Evolutionary conservation across 2,888 invertebrate species (phyloP), one percentile per base, ranked within the genome.

Genomic region (Idaea biselata): DNA sequence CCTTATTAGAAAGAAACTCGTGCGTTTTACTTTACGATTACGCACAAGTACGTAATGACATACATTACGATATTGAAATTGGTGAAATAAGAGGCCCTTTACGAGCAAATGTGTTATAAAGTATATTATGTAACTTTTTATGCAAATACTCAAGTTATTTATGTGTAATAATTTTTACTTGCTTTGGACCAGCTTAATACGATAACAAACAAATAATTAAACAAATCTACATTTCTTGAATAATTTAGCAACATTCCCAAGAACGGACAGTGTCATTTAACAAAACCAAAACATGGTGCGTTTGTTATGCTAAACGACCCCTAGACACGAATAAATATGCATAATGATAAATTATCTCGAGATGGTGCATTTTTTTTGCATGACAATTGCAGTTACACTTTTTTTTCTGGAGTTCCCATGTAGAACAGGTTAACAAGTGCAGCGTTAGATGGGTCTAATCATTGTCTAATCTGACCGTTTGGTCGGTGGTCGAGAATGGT

Each of bases 401-500:
- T 8, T 25, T 8, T 44, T 44, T 73, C 72, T 73, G 73, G 78
- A 74, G 74, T 88, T 88, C 86, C 77, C 88, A 87, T 80, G 77
- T 68, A 68, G 73, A 77, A 76, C 83, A 88, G 87, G 88, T 88
- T 79, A 82, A 80, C 86, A 86, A 83, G 82, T 89, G 88, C 84
- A 84, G 56, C 17, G 56, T 56, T 56, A 56, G 56, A 56, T 17
- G 18, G 56, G 18, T 17, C 5, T 3, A 5, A 25, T 25, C 25
- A 25, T 25, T 25, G 1, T 25, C 16, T 7, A 17, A 56, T 56
- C 56, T 56, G 56, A 44, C 7, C 79, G 76, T 76, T 70, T 25
- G 55, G 55, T 17, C 55, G 16, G 16, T 55, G 56, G 18, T 56
- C 56, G 18, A 74, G 74, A 69, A 67, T 70, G 68, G 75, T 72